Base-by-base conservation (phyloP, 1,140 invertebrate genomes). In the Venturia canescens region DNA sequence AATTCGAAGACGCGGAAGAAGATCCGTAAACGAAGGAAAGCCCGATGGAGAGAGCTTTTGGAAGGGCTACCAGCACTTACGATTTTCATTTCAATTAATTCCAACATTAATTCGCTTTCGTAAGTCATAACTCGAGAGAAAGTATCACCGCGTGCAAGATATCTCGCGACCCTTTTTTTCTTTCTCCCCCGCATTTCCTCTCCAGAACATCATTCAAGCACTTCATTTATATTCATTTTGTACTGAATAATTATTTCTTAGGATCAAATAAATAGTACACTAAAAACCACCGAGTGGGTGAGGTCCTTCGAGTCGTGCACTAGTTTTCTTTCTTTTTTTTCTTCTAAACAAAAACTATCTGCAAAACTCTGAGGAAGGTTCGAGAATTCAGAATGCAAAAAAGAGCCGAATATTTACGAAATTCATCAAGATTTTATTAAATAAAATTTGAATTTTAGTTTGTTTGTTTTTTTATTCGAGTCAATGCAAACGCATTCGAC, bases 1-100 rank as follows among this genome's bases (percentile, higher is more conserved):
- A 93, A 86, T 94, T 94, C 86, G 93, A 93, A 88, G 93, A 94
- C 85, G 93, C 93, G 50, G 93, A 93, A 79, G 90, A 92, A 84
- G 89, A 90, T 86, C 89, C 88, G 78, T 92, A 91, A 91, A 85
- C 57, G 27, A 80, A 23, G 21, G 2, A 50, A 57, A 50, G 29
- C 71, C 4, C 23, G 18, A 76, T 31, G 70, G 18, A 79, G 83
- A 26, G 31, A 67, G 16, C 48, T 81, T 72, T 18, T 78, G 23
- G 77, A 78, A 82, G 50, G 72, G 72, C 72, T 76, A 85, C 80
- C 84, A 85, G 84, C 87, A 88, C 71, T 78, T 67, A 31, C 85
- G 87, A 87, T 88, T 91, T 91, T 91, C 90, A 88, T 90, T 90
- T 88, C 84, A 84, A 84, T 87, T 85, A 84, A 83, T 21, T 77